Conservation (phyloP, 2,797 vertebrate genomes). For the Labeo calbasu region DNA sequence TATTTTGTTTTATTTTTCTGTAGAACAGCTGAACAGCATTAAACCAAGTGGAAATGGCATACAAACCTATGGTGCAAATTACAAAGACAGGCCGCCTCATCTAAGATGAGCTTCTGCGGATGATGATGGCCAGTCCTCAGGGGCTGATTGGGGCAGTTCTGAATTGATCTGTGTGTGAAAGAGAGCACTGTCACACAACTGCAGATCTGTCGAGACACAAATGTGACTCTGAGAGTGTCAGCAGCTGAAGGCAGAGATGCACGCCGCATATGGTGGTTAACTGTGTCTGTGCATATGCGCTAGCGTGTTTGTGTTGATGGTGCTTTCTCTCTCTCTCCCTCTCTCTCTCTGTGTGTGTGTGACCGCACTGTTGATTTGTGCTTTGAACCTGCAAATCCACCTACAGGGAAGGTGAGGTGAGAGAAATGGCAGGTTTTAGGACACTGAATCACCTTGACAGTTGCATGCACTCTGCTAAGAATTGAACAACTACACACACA, state of each 20-base stretch:
- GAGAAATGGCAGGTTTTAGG: conserved; percentile 56
- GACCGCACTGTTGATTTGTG: conserved; percentile 42
- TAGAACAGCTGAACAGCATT: not conserved
- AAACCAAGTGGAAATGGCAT: not conserved
- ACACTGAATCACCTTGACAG: conserved; percentile 64
- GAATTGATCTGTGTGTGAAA: conserved; percentile 43
- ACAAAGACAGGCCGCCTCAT: not conserved
- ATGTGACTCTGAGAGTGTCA: conserved; percentile 74
- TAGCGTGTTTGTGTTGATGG: conserved; percentile 49
- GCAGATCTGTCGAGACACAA: conserved; percentile 69
- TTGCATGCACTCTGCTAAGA: conserved; percentile 64
- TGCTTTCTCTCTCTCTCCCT: not conserved
- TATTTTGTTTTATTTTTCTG: not conserved
- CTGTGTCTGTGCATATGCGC: not conserved
- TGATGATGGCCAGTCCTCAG: not conserved
- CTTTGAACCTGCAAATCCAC: conserved; percentile 53
- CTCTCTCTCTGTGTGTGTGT: not conserved
- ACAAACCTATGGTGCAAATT: not conserved
- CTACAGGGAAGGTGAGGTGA: conserved; percentile 52
- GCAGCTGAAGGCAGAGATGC: not conserved
- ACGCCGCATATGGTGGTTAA: not conserved
- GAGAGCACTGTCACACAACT: conserved; percentile 60
- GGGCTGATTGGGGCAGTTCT: conserved; percentile 4
- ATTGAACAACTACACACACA: conserved; percentile 12
- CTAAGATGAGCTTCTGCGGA: conserved; percentile 17